Percentiles rank a stretch among this genome's conserved stretches.
Conservation (phyloP, 2,797 vertebrate species). For the Paguma larvata region DNA sequence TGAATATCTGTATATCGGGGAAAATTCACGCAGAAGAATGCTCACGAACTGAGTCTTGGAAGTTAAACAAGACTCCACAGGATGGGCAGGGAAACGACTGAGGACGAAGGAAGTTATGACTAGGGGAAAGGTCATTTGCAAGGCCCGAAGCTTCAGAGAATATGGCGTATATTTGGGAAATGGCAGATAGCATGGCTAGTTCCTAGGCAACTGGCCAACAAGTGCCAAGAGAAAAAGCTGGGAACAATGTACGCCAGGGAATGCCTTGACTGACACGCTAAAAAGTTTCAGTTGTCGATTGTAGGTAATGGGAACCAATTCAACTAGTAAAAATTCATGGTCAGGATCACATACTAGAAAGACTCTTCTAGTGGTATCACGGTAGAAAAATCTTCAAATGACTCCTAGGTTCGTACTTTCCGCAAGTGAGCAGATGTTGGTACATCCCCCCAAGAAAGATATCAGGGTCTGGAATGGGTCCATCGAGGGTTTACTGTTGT, state of each 20-base stretch:
- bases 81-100: background rate
- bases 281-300: background rate
- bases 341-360: conserved; percentile 10
- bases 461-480: background rate
- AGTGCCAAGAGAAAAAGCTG: background rate
- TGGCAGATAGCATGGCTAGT: background rate
- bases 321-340: background rate
- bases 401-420: background rate
- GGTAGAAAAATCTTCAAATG: background rate
- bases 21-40: background rate
- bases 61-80: background rate
- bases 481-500: conserved; percentile 1
- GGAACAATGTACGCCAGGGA: background rate
- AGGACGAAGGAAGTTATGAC: background rate
- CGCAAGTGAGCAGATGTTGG: background rate
- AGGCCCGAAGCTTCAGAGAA: background rate
- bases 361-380: background rate
- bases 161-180: background rate
- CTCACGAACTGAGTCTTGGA: background rate
- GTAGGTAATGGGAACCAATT: background rate
- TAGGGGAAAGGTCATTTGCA: background rate
- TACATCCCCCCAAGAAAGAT: background rate
- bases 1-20: background rate
- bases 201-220: background rate
- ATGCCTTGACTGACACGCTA: background rate